A percentile compares a stretch with the other conserved stretches of the same genome.
Conservation (phyloP, 2,113 vertebrate genomes). For the Alethe diademata region DNA sequence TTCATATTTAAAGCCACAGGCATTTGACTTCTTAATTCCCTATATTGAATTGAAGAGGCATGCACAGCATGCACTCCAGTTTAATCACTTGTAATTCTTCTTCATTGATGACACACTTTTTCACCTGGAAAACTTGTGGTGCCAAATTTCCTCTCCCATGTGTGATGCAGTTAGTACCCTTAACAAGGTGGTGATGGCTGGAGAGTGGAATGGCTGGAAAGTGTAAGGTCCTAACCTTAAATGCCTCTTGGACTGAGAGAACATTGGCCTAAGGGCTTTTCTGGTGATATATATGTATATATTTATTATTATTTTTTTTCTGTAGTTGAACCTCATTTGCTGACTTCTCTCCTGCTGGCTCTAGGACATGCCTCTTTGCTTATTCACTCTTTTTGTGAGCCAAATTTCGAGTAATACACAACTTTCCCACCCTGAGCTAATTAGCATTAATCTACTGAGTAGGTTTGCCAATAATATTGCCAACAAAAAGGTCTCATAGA, state of each 20-base stretch:
- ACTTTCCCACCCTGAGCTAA: background rate
- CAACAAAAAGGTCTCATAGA: background rate
- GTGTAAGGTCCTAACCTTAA: slow-evolving; percentile 29
- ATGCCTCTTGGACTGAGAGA: background rate
- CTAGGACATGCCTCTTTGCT: background rate
- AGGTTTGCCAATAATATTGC: background rate
- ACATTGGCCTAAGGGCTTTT: background rate
- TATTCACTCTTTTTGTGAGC: background rate
- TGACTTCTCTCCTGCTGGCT: background rate
- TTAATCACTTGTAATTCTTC: slow-evolving; percentile 52
- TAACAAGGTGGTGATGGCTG: background rate
- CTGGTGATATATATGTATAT: background rate
- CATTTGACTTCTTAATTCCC: slow-evolving; percentile 65
- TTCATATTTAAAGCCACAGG: slow-evolving; percentile 66
- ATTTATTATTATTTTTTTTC: background rate
- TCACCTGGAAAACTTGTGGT: slow-evolving; percentile 39
- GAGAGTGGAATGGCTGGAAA: background rate
- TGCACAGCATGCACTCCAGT: slow-evolving; percentile 12
- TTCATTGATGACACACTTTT: slow-evolving; percentile 33
- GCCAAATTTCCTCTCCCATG: background rate
- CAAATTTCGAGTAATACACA: background rate
- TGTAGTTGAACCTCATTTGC: background rate
- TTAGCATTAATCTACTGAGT: background rate
- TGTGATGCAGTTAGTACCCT: background rate
- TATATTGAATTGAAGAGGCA: slow-evolving; percentile 50